Evolutionary conservation across 2,113 vertebrate genomes (phyloP).

Genomic region (Pycnonotus jocosus): DNA sequence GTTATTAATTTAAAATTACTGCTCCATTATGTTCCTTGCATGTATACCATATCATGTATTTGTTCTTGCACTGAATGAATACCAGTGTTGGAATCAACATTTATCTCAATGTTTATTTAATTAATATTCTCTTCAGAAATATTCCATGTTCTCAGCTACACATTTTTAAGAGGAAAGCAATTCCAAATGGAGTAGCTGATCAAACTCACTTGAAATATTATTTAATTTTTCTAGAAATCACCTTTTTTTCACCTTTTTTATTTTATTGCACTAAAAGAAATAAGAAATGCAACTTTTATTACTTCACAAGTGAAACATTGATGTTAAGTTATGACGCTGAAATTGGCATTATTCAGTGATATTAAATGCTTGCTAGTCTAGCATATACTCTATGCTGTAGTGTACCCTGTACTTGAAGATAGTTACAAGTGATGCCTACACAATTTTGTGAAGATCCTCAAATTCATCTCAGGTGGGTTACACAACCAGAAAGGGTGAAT

Average conservation of each 20-base stretch:
- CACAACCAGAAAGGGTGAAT: background rate
- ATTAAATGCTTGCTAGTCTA: background rate
- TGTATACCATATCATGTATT: background rate
- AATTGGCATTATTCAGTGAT: background rate
- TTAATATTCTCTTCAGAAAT: background rate
- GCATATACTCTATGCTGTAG: background rate
- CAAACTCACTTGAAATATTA: background rate
- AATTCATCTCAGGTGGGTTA: background rate
- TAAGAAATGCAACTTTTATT: background rate
- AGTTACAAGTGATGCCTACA: background rate
- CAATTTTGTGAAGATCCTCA: background rate
- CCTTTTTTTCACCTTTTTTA: no score
- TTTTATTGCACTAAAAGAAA: background rate
- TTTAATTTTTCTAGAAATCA: background rate
- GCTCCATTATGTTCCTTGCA: background rate
- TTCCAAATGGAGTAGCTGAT: background rate
- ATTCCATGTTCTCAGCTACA: background rate
- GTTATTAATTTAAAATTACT: background rate
- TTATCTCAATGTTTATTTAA: background rate
- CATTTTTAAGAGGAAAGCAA: background rate
- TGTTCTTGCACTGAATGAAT: background rate
- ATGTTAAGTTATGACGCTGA: background rate
- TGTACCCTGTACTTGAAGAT: background rate
- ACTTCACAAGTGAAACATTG: background rate
- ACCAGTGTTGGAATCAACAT: background rate